Percentiles rank a stretch among this genome's conserved stretches.
Evolutionary conservation across 2,113 vertebrate genomes (phyloP).

Genomic region (Crypturellus undulatus): DNA sequence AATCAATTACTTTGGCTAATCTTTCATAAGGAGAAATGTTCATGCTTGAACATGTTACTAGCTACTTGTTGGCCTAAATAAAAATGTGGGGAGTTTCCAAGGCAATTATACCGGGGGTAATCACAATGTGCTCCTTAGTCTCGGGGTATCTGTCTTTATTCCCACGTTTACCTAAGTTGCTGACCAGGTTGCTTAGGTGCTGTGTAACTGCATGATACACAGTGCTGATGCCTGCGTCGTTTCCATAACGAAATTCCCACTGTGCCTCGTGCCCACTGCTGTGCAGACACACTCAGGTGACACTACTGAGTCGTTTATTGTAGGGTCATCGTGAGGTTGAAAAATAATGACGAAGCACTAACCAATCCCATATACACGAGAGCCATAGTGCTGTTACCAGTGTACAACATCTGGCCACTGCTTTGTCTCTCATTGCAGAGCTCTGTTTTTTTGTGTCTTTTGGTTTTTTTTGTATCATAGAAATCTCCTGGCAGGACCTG

Average conservation of each 20-base stretch:
- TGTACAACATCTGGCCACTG: not conserved
- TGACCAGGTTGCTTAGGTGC: slow-evolving; percentile 51
- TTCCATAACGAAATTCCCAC: not conserved
- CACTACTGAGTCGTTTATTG: not conserved
- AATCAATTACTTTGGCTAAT: not conserved
- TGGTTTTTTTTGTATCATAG: not conserved
- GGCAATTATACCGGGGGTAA: not conserved
- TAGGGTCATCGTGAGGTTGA: not conserved
- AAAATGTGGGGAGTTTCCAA: not conserved
- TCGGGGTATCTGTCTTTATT: not conserved
- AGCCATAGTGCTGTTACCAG: not conserved
- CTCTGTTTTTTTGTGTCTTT: not conserved
- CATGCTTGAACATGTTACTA: not conserved
- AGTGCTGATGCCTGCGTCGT: not conserved
- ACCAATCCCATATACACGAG: too few relatives aligned
- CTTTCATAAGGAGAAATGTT: not conserved
- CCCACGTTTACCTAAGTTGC: not conserved
- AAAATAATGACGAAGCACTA: not conserved
- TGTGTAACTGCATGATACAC: slow-evolving; percentile 28
- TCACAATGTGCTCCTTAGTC: slow-evolving; percentile 34
- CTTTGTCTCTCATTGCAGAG: not conserved
- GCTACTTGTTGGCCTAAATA: not conserved
- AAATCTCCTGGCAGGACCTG: not conserved
- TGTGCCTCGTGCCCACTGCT: not conserved
- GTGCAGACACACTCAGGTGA: not conserved